Evolutionary conservation across 2,113 vertebrate species (phyloP), one percentile per base, ranked within the genome.

Genomic region (Thunnus thynnus): DNA sequence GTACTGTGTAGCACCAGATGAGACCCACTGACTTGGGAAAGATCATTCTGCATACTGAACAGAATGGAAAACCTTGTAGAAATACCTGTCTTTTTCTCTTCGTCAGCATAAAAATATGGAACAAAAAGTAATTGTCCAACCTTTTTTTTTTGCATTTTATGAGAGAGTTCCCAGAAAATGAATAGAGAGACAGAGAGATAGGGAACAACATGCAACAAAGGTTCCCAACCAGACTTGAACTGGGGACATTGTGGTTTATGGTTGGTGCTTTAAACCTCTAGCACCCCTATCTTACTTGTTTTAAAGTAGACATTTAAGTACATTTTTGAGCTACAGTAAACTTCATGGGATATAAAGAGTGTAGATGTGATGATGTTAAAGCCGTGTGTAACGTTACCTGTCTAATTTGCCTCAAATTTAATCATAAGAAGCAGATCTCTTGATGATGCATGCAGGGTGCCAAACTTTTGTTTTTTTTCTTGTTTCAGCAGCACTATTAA

Each of bases 11-110:
- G 3, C 8, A 13, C 47, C 56, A 78, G 18, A 55, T 47, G 13
- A 63, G 13, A 51, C 16, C 13, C 17, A 17, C 8, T 54, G 20
- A 46, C 4, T 11, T 30, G n/a, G 32, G 51, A 68, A 18, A 44
- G n/a, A 77, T 68, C 30, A 30, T n/a, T 60, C 75, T 52, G 56
- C 47, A 71, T 56, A 47, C 63, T 48, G 13, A 55, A 30, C 27
- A 30, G 27, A 30, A 22, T 22, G 22, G 22, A 22, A 22, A 22
- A 22, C 22, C 22, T 22, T 22, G 22, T 22, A 22, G 22, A 22
- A 22, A 22, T 22, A 20, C 20, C 3, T 22, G 41, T 10, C 27
- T 50, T 10, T 63, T 70, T 52, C 8, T 44, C 55, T 41, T n/a
- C 47, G 27, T 51, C 3, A 69, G 44, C 22, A 48, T 55, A 13